Evolutionary conservation across 2,888 invertebrate species (phyloP).

Genomic region (Athalia cordata): DNA sequence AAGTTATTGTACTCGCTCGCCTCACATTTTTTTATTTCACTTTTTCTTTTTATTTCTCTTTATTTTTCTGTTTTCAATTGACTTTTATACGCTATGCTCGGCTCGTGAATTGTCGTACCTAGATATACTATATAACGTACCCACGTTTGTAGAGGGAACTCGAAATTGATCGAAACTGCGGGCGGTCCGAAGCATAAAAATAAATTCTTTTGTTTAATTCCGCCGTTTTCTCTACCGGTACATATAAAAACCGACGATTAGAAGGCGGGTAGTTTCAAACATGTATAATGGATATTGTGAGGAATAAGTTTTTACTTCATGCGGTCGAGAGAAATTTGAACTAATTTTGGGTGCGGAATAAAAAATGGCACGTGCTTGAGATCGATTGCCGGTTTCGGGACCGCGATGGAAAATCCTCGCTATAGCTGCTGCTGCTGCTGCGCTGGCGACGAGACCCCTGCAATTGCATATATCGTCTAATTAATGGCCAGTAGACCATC

Average conservation of each 20-base stretch:
- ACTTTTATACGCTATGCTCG: slow-evolving; percentile 6
- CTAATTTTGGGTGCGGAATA: too few relatives aligned
- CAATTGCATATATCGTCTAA: slow-evolving; percentile 11
- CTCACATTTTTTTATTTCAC: not conserved
- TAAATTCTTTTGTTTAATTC: slow-evolving; percentile 37
- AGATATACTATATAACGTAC: slow-evolving; percentile 4
- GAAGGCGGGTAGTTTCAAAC: too few relatives aligned
- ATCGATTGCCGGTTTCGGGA: too few relatives aligned
- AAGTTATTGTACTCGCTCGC: slow-evolving; percentile 42
- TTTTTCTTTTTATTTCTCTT: too few relatives aligned
- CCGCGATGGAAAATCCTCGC: too few relatives aligned
- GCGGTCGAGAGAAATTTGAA: too few relatives aligned
- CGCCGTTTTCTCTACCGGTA: not conserved
- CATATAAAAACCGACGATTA: slow-evolving; percentile 16
- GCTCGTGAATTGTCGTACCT: too few relatives aligned
- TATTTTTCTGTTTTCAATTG: slow-evolving; percentile 24
- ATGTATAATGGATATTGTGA: too few relatives aligned
- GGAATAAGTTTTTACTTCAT: too few relatives aligned
- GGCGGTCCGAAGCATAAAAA: slow-evolving; percentile 39
- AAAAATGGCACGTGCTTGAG: too few relatives aligned
- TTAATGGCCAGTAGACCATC: slow-evolving; percentile 37
- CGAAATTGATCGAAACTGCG: slow-evolving; percentile 44
- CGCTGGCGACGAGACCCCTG: slow-evolving; percentile 5
- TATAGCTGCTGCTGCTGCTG: not conserved
- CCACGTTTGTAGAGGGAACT: slow-evolving; percentile 26